Percentiles rank a stretch among this genome's conserved stretches.
phyloP scores from a whole-genome alignment of 1,140 invertebrate genomes.

The Cotesia vestalis region DNA sequence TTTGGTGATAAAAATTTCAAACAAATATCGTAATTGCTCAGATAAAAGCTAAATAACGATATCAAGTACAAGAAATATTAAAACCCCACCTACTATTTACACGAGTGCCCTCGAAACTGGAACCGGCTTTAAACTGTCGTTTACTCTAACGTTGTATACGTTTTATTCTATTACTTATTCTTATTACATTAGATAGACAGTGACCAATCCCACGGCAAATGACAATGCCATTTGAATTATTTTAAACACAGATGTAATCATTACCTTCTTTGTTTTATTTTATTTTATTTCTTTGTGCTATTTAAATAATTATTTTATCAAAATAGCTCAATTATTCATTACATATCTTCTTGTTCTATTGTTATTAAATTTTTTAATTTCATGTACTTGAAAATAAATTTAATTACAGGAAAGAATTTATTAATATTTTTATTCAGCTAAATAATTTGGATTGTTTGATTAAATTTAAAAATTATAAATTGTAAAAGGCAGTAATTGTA shows the following conservation, averaged over 20 bases:
- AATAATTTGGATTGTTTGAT: no score
- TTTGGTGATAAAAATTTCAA: no score
- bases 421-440: no score
- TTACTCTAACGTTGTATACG: no score
- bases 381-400: conserved; percentile 1
- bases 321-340: no score
- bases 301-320: no score
- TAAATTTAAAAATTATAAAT: no score
- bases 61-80: not conserved
- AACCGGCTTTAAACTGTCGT: conserved; percentile 35
- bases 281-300: no score
- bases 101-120: conserved; percentile 31
- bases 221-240: conserved; percentile 15
- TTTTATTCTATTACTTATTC: no score
- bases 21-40: not conserved
- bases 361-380: not conserved
- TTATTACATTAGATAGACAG: not conserved
- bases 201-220: conserved; percentile 27
- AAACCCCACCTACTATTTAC: not conserved
- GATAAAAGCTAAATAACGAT: not conserved
- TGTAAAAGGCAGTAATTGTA: no score
- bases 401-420: conserved; percentile 5
- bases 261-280: no score
- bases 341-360: no score
- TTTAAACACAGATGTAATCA: conserved; percentile 22